Evolutionary conservation across 2,888 invertebrate species (phyloP), one percentile per base, ranked within the genome.

Genomic region (Epinotia brunnichana): DNA sequence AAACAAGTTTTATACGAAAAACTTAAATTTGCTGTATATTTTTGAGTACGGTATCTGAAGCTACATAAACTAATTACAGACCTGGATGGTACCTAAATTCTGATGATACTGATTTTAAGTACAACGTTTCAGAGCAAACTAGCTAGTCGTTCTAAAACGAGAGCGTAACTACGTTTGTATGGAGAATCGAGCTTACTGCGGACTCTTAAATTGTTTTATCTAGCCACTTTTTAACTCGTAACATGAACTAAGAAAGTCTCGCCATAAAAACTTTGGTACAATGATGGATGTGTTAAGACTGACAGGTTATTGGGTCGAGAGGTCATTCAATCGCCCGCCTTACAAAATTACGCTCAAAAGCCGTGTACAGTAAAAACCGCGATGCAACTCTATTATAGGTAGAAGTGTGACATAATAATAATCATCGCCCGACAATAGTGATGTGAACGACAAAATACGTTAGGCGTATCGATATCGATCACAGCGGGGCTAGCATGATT

Each of bases 391-490:
- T 63, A 70, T 64, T 62, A 70, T 51, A 60, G 51, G 67, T 68
- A 53, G 61, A 56, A 41, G 69, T 70, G 69, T 76, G 76, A 76
- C 73, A 76, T 77, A 77, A 77, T 77, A 75, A 76, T 77, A 74
- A 75, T 77, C 67, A 76, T 70, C 69, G 56, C 57, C 60, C 15
- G 39, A 1, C 44, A 29, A 13, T 69, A 70, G 73, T 73, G 74
- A 73, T 73, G 53, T 57, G 73, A 24, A 56, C 7, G 39, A 39
- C 19, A 11, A 11, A 21, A n/a, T 5, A 48, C 7, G n/a, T 2
- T 7, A 48, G 48, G n/a, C 48, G n/a, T 48, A 48, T 48, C 48
- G 48, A 48, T 48, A 48, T 48, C 7, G 1, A 48, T 48, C n/a
- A 35, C 35, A 35, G 35, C 9, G 9, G 7, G 9, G 35, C 35